Evolutionary conservation across 64 coral and sea anemone species (phyloP).

Genomic region (Exaiptasia diaphana): DNA sequence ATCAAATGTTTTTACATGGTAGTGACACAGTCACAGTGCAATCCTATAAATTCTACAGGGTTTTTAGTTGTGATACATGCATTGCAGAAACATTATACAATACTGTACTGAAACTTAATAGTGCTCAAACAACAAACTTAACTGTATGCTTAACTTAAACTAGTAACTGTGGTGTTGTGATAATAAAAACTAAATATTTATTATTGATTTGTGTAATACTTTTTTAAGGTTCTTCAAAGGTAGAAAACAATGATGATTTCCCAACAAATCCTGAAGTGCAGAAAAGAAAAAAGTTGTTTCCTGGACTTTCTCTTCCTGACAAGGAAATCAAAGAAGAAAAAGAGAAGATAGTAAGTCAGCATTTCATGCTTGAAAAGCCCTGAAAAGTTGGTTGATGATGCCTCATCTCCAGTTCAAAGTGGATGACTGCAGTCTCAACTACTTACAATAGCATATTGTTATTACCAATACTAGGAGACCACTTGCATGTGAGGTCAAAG

Average conservation of each 20-base stretch:
- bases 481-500: background rate
- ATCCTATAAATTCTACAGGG: too few relatives aligned
- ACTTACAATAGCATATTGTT: background rate
- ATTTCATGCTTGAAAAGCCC: background rate
- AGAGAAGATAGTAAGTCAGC: background rate
- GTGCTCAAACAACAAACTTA: too few relatives aligned
- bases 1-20: too few relatives aligned
- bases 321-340: conserved; percentile 23
- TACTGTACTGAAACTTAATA: too few relatives aligned
- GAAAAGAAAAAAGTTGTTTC: conserved; percentile 77
- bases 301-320: conserved; percentile 79
- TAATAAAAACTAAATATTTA: too few relatives aligned
- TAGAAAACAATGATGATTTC: conserved; percentile 28
- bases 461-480: background rate
- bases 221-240: conserved; percentile 28
- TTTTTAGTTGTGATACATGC: too few relatives aligned
- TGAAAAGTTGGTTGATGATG: background rate
- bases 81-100: too few relatives aligned
- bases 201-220: too few relatives aligned
- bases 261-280: conserved; percentile 13
- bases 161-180: too few relatives aligned
- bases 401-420: background rate
- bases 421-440: background rate
- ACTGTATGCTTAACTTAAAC: too few relatives aligned
- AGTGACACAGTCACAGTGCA: too few relatives aligned